Evolutionary conservation across 2,888 invertebrate species (phyloP).

Genomic region (Melanostoma mellinum): DNA sequence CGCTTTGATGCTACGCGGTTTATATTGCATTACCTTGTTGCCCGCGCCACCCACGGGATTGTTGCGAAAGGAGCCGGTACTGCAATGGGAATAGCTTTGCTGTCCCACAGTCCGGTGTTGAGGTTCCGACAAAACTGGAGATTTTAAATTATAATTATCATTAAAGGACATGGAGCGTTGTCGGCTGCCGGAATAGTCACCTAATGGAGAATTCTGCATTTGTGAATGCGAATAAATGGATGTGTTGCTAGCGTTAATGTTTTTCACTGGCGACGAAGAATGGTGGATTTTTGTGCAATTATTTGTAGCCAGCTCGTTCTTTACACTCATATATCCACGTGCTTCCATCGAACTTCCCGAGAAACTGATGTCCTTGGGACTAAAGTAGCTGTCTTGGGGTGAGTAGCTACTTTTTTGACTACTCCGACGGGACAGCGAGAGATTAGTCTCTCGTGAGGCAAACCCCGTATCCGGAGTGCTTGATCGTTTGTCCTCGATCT

Average conservation of each 20-base stretch:
- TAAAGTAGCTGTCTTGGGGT: constrained; percentile 80
- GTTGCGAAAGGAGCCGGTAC: constrained; percentile 72
- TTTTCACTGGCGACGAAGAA: constrained; percentile 79
- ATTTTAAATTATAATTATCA: constrained; percentile 81
- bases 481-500: constrained; percentile 80
- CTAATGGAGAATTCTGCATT: constrained; percentile 72
- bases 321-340: constrained; percentile 75
- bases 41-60: constrained; percentile 59
- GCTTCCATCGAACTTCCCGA: constrained; percentile 75
- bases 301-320: constrained; percentile 75
- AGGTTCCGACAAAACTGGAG: constrained; percentile 79
- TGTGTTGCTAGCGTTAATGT: constrained; percentile 77
- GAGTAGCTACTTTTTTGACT: constrained; percentile 82
- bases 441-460: constrained; percentile 81
- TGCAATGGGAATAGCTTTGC: constrained; percentile 69
- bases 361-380: constrained; percentile 76
- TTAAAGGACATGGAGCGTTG: constrained; percentile 83
- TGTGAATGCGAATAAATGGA: constrained; percentile 76
- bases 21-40: constrained; percentile 76
- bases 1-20: constrained; percentile 83
- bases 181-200: constrained; percentile 76
- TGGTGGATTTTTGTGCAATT: constrained; percentile 69
- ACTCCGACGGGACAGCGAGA: constrained; percentile 81
- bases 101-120: constrained; percentile 74
- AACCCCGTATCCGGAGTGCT: constrained; percentile 82